phyloP scores from a whole-genome alignment of 1,140 invertebrate genomes.

The Leptinotarsa defecta region DNA sequence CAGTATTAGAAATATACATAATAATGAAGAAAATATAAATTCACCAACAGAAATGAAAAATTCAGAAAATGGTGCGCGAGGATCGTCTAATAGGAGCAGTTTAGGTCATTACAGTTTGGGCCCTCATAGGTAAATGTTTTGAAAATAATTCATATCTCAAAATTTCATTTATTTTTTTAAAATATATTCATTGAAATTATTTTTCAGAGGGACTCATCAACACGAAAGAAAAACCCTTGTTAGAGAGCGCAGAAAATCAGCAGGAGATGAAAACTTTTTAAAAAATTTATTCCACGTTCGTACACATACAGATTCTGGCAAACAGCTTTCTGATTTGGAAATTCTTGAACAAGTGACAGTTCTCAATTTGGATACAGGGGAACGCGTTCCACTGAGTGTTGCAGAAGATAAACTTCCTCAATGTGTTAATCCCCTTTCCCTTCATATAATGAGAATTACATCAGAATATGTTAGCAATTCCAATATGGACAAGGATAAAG shows the following conservation, averaged over 20 bases:
- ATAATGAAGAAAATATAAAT: slow-evolving; percentile 11
- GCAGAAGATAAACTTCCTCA: slow-evolving; percentile 89
- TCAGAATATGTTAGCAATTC: slow-evolving; percentile 85
- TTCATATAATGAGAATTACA: slow-evolving; percentile 93
- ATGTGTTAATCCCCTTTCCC: slow-evolving; percentile 88
- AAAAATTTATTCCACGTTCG: slow-evolving; percentile 75
- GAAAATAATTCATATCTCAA: not conserved
- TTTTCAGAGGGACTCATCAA: slow-evolving; percentile 44
- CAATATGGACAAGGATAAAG: slow-evolving; percentile 73
- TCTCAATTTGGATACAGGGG: slow-evolving; percentile 91
- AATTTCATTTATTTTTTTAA: too few species aligned
- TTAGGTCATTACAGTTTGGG: slow-evolving; percentile 66
- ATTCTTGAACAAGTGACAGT: slow-evolving; percentile 89
- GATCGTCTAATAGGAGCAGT: slow-evolving; percentile 61
- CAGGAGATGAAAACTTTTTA: slow-evolving; percentile 72
- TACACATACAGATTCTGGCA: slow-evolving; percentile 82
- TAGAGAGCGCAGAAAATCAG: slow-evolving; percentile 71
- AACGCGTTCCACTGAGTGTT: slow-evolving; percentile 83
- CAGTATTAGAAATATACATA: slow-evolving; percentile 9
- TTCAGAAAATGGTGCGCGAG: slow-evolving; percentile 54
- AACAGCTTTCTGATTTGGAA: slow-evolving; percentile 83
- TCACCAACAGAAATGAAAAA: slow-evolving; percentile 40
- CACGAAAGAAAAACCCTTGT: slow-evolving; percentile 51
- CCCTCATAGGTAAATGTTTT: slow-evolving; percentile 56
- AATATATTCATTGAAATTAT: not conserved